A percentile compares a stretch with the other conserved stretches of the same genome.
Evolutionary conservation across 2,797 vertebrate genomes (phyloP).

Genomic region (Allobates femoralis): DNA sequence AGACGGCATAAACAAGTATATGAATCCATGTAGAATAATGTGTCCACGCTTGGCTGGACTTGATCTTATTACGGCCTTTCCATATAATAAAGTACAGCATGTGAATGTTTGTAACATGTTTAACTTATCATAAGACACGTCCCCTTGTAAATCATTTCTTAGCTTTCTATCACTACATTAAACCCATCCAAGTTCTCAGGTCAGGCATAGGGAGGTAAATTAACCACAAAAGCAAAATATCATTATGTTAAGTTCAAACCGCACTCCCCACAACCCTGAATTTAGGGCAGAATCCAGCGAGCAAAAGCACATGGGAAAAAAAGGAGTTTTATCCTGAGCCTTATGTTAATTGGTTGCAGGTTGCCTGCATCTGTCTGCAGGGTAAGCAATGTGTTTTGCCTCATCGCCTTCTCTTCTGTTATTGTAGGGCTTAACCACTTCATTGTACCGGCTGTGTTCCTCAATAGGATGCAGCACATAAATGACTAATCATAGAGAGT

Average conservation of each 20-base stretch:
- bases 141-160: constrained; percentile 21
- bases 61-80: background rate
- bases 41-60: background rate
- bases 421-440: constrained; percentile 39
- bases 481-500: background rate
- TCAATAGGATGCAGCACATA: background rate
- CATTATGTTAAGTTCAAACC: constrained; percentile 28
- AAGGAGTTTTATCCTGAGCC: constrained; percentile 31
- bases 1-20: background rate
- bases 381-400: constrained; percentile 57
- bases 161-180: constrained; percentile 29
- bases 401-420: constrained; percentile 33
- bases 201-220: constrained; percentile 49
- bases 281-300: constrained; percentile 51
- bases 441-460: background rate
- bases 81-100: background rate
- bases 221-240: constrained; percentile 52
- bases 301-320: constrained; percentile 45
- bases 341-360: constrained; percentile 60
- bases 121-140: constrained; percentile 6
- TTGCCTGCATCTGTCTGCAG: constrained; percentile 50
- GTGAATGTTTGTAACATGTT: constrained; percentile 31
- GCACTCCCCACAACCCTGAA: constrained; percentile 22
- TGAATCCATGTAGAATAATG: background rate
- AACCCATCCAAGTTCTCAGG: constrained; percentile 38